Evolutionary conservation across 2,113 vertebrate genomes (phyloP), one percentile per base, ranked within the genome.

Genomic region (Nannobrachium achirus): DNA sequence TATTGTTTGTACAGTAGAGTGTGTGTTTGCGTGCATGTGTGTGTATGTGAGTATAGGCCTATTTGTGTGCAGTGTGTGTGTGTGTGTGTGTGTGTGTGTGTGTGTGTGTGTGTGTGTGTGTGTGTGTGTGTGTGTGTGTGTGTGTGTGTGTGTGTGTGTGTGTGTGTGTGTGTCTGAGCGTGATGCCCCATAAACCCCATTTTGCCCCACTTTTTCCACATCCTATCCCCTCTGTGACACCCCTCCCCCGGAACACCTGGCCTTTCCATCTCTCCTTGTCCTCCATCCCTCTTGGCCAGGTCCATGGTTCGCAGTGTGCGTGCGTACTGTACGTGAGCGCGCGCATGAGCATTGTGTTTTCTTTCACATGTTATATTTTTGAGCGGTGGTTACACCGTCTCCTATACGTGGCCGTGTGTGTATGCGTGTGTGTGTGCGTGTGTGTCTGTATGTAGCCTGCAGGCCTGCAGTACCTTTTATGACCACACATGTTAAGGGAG

Each of bases 201-300:
- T 46, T 56, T 79, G 73, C 62, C 73, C 79, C 63, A 78, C 58
- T 76, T 51, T 3, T 10, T n/a, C 48, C 2, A 39, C 2, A 15
- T 7, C 48, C 16, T 6, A 44, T n/a, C 18, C n/a, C 13, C 6
- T 33, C 40, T 81, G 67, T 55, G 56, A 59, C 51, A 39, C 40
- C 11, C 15, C 39, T 19, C 15, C 3, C 39, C 13, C 33, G 7
- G 18, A 49, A 64, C 83, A 79, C 74, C 79, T 84, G 73, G 13
- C 20, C 42, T 46, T 19, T 8, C 8, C 16, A 14, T 11, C 9
- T 6, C 25, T 51, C n/a, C 15, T 9, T 41, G 3, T 13, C 10
- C 33, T n/a, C 4, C 61, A 11, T 51, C 25, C 9, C 49, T 51
- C 45, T 48, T 45, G 11, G 8, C 44, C 11, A 13, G 13, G 13